A percentile compares a stretch with the other conserved stretches of the same genome.
These are phyloP conservation scores for Microplitis mediator DNA, from an alignment of 1,140 invertebrate genomes.

Conservation along the genomic window DNA sequence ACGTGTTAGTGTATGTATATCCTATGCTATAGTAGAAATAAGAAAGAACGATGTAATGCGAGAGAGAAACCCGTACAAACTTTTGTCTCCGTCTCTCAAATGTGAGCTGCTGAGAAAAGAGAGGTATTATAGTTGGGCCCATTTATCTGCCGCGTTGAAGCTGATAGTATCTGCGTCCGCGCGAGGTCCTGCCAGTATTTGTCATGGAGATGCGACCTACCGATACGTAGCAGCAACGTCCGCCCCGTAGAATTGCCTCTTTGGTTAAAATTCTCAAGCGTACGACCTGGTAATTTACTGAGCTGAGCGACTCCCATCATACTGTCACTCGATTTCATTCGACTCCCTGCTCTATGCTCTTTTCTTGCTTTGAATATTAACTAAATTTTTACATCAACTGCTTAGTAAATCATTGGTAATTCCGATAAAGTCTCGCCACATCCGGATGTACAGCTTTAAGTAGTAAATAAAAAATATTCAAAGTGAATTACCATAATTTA, in stretches of 20 bases:
- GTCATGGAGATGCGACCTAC: conserved; percentile 52
- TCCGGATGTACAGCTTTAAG: too few relatives aligned
- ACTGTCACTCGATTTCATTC: neutral
- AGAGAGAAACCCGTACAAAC: too few relatives aligned
- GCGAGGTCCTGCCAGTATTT: conserved; percentile 55
- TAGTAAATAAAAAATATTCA: too few relatives aligned
- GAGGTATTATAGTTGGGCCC: conserved; percentile 46
- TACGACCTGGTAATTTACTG: conserved; percentile 26
- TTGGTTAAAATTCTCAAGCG: conserved; percentile 23
- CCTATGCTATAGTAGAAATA: too few relatives aligned
- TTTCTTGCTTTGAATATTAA: neutral
- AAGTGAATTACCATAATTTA: too few relatives aligned
- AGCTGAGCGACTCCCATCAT: conserved; percentile 4
- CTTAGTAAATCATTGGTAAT: too few relatives aligned
- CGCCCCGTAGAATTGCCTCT: conserved; percentile 1
- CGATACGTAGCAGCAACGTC: conserved; percentile 22
- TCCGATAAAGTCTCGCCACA: too few relatives aligned
- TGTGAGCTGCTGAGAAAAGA: neutral
- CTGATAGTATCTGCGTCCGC: conserved; percentile 51
- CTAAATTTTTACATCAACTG: neutral
- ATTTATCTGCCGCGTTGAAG: conserved; percentile 50
- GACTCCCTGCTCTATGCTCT: too few relatives aligned
- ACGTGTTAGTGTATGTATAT: conserved; percentile 19
- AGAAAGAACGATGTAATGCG: too few relatives aligned
- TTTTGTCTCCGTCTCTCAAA: too few relatives aligned